phyloP scores from a whole-genome alignment of 2,888 invertebrate species.

The Rhabditophanes sp. region DNA sequence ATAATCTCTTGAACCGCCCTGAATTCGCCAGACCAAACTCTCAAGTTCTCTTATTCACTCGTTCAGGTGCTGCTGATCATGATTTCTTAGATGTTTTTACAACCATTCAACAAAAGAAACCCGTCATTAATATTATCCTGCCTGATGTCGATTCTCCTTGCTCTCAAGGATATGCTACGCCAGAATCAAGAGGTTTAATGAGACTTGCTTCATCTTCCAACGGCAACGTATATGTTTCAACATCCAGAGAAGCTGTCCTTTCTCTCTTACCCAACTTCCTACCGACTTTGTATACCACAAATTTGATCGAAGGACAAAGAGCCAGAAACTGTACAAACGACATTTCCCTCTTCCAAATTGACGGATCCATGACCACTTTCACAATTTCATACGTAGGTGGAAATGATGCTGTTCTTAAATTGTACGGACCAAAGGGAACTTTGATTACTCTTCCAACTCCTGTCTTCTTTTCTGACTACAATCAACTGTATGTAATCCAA shows the following conservation, averaged over 20 bases:
- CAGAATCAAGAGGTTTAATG: slow-evolving; percentile 13
- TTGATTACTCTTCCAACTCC: slow-evolving; percentile 13
- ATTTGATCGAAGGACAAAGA: slow-evolving; percentile 12
- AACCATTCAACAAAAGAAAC: slow-evolving; percentile 6
- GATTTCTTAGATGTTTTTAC: slow-evolving; percentile 7
- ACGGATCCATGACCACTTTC: slow-evolving; percentile 23
- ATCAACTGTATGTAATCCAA: slow-evolving; percentile 20
- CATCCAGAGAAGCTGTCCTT: slow-evolving; percentile 13
- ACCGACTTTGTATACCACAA: slow-evolving; percentile 19
- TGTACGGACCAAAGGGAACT: slow-evolving; percentile 8
- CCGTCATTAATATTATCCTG: slow-evolving; percentile 20
- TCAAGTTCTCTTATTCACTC: slow-evolving; percentile 22
- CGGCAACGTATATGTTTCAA: slow-evolving; percentile 23
- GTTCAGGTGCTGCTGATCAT: slow-evolving; percentile 27
- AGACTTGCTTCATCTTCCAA: slow-evolving; percentile 16
- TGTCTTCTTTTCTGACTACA: slow-evolving; percentile 17
- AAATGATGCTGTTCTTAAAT: slow-evolving; percentile 3
- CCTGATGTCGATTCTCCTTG: slow-evolving; percentile 25
- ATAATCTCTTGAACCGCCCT: slow-evolving; percentile 10
- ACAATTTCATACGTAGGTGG: slow-evolving; percentile 19
- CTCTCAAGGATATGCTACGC: slow-evolving; percentile 20
- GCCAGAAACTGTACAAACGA: slow-evolving; percentile 12
- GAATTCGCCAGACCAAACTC: slow-evolving; percentile 19
- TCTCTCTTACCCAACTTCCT: slow-evolving; percentile 19
- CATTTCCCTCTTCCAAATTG: slow-evolving; percentile 18